These are phyloP conservation scores for Neogale vison DNA, from an alignment of 2,113 vertebrate species.

Conservation along the genomic window DNA sequence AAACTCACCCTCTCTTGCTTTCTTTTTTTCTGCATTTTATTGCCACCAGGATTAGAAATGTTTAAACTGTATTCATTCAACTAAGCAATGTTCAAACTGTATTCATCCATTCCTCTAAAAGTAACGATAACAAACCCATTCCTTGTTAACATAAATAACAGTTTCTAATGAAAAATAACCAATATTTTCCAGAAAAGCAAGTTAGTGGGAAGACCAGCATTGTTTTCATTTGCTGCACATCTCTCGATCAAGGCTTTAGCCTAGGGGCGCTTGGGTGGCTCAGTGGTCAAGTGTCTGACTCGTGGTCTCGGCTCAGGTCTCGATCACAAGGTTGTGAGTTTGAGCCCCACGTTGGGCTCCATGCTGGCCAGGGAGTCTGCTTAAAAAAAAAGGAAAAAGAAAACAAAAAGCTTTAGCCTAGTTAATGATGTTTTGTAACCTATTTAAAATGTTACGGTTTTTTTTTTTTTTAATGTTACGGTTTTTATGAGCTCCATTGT, in stretches of 20 bases:
- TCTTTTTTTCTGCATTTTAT: not conserved
- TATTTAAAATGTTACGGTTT: not conserved
- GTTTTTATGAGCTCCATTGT: fast-evolving
- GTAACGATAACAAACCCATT: not conserved
- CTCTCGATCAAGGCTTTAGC: fast-evolving
- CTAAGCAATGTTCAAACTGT: not conserved
- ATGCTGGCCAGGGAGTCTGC: not conserved
- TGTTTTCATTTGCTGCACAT: not conserved
- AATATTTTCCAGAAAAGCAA: not conserved
- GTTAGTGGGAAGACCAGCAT: not conserved
- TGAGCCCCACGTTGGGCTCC: not conserved
- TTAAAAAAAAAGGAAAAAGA: not conserved
- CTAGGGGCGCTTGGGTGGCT: not conserved
- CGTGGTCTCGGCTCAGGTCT: not conserved
- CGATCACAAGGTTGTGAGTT: not conserved
- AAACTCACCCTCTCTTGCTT: not conserved
- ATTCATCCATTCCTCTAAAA: not conserved
- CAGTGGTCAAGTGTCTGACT: not conserved
- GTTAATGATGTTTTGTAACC: not conserved
- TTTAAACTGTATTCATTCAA: not conserved
- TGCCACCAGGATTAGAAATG: not conserved
- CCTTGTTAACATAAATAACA: not conserved
- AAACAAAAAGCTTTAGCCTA: not conserved
- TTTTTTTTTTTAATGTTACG: too few relatives aligned
- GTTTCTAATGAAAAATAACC: not conserved